Evolutionary conservation across 2,888 invertebrate species (phyloP).

Genomic region (Cheilosia scutellata): DNA sequence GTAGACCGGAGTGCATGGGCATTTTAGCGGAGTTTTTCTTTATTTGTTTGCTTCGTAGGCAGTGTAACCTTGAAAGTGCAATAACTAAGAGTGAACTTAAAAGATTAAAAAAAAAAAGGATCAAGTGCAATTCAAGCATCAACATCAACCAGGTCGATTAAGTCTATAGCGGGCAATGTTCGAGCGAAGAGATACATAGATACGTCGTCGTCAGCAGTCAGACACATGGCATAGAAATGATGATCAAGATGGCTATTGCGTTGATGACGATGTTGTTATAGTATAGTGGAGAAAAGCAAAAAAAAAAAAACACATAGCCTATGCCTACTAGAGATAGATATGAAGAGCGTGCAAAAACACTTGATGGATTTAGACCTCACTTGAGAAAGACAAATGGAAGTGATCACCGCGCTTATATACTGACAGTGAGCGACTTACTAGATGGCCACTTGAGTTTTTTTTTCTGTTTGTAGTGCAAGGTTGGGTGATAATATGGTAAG

Average conservation of each 20-base stretch:
- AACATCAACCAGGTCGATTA: conserved; percentile 55
- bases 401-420: not conserved
- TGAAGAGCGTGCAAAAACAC: conserved; percentile 16
- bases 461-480: too few species aligned
- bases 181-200: conserved; percentile 36
- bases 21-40: conserved; percentile 24
- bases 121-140: conserved; percentile 51
- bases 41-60: conserved; percentile 16
- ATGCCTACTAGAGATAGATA: conserved; percentile 12
- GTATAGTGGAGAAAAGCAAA: not conserved
- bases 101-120: conserved; percentile 27
- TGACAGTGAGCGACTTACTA: too few species aligned
- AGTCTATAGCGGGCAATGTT: conserved; percentile 52
- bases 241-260: conserved; percentile 56
- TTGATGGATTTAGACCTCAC: conserved; percentile 57
- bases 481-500: too few species aligned
- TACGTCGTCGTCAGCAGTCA: conserved; percentile 1
- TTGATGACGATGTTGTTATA: conserved; percentile 10
- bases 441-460: too few species aligned
- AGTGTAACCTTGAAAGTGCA: conserved; percentile 71
- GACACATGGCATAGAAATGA: conserved; percentile 38
- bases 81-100: conserved; percentile 58
- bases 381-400: conserved; percentile 44
- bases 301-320: conserved; percentile 31
- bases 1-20: conserved; percentile 27